These are phyloP conservation scores for Meles meles DNA, from an alignment of 2,113 vertebrate genomes.

Conservation along the genomic window DNA sequence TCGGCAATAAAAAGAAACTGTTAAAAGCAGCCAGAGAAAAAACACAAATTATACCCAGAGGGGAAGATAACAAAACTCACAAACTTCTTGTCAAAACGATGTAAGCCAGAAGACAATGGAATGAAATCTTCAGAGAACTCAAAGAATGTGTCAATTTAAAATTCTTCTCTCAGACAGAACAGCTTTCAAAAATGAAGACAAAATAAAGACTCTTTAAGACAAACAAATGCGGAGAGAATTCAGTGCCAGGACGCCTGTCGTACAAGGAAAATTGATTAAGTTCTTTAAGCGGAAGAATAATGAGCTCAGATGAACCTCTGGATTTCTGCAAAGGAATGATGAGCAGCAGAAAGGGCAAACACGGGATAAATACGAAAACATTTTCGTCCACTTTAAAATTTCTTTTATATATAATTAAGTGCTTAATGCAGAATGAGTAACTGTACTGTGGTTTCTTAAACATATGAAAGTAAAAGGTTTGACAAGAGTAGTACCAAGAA, in stretches of 20 bases:
- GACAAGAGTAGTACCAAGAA: neutral
- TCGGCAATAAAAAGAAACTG: neutral
- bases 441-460: neutral
- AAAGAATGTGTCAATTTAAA: neutral
- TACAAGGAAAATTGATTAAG: neutral
- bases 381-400: neutral
- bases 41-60: no score
- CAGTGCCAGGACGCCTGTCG: neutral
- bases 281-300: neutral
- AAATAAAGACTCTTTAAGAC: neutral
- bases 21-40: neutral
- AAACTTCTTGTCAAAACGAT: neutral
- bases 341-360: neutral
- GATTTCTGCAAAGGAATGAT: neutral
- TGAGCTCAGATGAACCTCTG: neutral
- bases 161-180: neutral
- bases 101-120: neutral
- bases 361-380: neutral
- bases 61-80: neutral
- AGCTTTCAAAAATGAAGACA: neutral
- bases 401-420: neutral
- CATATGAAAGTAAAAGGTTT: neutral
- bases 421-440: neutral
- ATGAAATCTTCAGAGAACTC: neutral
- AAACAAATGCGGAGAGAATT: neutral